Percentiles rank a stretch among this genome's conserved stretches.
phyloP scores from a whole-genome alignment of 1,140 invertebrate species.

The Pseudomyrmex gracilis region DNA sequence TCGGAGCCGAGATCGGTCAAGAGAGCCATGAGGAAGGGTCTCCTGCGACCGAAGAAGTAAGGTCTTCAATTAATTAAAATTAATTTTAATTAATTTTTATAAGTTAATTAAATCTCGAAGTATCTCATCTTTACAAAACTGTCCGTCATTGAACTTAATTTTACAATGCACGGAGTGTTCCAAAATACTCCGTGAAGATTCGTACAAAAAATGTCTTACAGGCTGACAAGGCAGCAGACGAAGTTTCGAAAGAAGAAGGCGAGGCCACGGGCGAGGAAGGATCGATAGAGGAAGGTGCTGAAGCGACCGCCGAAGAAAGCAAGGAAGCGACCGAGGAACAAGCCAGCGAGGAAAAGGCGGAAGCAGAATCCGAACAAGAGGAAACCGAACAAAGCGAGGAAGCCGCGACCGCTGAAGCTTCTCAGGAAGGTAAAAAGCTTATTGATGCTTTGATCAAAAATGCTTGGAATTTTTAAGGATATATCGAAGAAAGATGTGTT shows the following conservation, averaged over 20 bases:
- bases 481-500: neutral
- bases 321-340: slow-evolving; percentile 53
- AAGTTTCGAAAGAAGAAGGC: slow-evolving; percentile 63
- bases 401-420: neutral
- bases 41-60: slow-evolving; percentile 73
- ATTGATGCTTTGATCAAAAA: neutral
- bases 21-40: slow-evolving; percentile 80
- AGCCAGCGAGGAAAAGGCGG: slow-evolving; percentile 31
- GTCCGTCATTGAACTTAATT: no score
- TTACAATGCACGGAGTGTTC: neutral
- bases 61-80: neutral
- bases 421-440: slow-evolving; percentile 35
- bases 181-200: neutral
- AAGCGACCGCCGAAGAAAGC: slow-evolving; percentile 37
- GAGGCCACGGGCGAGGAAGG: slow-evolving; percentile 37
- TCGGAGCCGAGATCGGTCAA: slow-evolving; percentile 74
- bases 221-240: slow-evolving; percentile 59
- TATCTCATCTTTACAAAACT: neutral
- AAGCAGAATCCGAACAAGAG: slow-evolving; percentile 44
- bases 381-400: slow-evolving; percentile 24
- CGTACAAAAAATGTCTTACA: neutral
- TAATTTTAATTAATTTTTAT: neutral
- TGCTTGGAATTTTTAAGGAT: neutral
- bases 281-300: slow-evolving; percentile 46
- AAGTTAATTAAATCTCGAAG: neutral